Evolutionary conservation across 2,797 vertebrate species (phyloP), one percentile per base, ranked within the genome.

Genomic region (Catamblyrhynchus diadema): DNA sequence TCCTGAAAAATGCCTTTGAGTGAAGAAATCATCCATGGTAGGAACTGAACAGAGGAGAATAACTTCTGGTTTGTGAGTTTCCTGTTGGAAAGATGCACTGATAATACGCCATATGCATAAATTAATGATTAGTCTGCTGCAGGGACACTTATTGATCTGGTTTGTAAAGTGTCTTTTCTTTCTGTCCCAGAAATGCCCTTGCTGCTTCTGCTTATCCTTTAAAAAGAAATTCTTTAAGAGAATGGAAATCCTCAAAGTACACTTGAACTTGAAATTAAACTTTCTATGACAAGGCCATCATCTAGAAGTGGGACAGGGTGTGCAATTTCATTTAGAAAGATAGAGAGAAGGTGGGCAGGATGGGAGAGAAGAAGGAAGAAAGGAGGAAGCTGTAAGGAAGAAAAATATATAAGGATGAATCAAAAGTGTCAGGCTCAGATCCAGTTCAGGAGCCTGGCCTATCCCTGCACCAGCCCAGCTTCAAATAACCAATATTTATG

Each of bases 91-190:
- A 9, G 8, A 45, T 60, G 22, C 28, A 21, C 86, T 72, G 75
- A 64, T 82, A 75, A 91, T 67, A 59, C 11, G 12, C 24, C 39
- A 14, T 65, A 57, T 54, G 65, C 87, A 87, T 84, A 74, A 84
- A 86, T 80, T 81, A 88, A 92, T 48, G 72, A 92, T 94, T 65
- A 92, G 54, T 51, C 57, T 85, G 71, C 65, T 71, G 45, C 88
- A 88, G 81, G 48, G 51, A 24, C 33, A 62, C 10, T 75, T 79
- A 92, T 17, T 86, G 94, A 83, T 75, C 69, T 59, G 20, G 28
- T 74, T 87, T 51, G 21, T 45, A 54, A 92, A 80, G n/a, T 78
- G 54, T 18, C 6, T 81, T 88, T 88, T 77, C 22, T 32, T 90
- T 94, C 80, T 88, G 74, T 67, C 45, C 54, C 84, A 77, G 50